Evolutionary conservation across 2,888 invertebrate species (phyloP).

Genomic region (Habrosyne pyritoides): DNA sequence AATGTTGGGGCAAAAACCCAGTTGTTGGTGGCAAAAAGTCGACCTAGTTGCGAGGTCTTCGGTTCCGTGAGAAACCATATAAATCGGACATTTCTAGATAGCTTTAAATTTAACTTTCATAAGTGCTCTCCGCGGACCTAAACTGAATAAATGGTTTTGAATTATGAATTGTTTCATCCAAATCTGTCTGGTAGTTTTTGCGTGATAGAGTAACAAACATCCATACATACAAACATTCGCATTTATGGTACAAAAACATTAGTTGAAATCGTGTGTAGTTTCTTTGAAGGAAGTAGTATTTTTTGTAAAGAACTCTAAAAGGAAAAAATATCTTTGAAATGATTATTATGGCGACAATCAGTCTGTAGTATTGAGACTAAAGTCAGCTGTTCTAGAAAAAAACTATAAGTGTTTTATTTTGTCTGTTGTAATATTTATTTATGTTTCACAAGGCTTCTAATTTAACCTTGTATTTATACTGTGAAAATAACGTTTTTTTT

Average conservation of each 20-base stretch:
- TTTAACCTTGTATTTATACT: not conserved
- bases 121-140: too few relatives aligned
- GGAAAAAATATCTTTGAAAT: not conserved
- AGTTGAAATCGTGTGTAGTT: not conserved
- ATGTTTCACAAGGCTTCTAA: not conserved
- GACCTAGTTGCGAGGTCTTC: not conserved
- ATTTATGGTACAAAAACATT: too few relatives aligned
- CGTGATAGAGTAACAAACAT: too few relatives aligned
- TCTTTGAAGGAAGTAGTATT: not conserved
- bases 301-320: not conserved
- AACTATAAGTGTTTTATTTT: not conserved
- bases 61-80: conserved; percentile 5
- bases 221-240: too few relatives aligned
- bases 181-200: too few relatives aligned
- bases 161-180: too few relatives aligned
- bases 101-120: too few relatives aligned
- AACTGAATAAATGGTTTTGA: too few relatives aligned
- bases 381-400: not conserved
- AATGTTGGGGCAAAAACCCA: not conserved
- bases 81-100: too few relatives aligned
- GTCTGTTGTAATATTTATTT: not conserved
- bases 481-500: too few relatives aligned
- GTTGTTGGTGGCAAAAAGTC: not conserved
- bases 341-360: conserved; percentile 2
- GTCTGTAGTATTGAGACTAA: conserved; percentile 4